These are phyloP conservation scores for Notiomystis cincta DNA, from an alignment of 2,113 vertebrate genomes.

Conservation along the genomic window DNA sequence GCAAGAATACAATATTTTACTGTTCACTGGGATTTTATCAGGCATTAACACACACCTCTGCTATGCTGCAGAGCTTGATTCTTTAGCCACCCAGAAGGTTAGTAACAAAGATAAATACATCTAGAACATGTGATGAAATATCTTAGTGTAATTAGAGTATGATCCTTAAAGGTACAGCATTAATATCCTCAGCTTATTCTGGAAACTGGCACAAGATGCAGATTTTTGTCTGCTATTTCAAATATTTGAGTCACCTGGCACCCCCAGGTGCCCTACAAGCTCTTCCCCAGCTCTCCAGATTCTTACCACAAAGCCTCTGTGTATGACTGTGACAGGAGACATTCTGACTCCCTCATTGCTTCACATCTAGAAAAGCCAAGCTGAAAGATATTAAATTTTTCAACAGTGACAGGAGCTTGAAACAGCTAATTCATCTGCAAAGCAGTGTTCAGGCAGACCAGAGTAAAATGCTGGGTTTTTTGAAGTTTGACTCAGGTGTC, in stretches of 20 bases:
- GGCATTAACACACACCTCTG: background rate
- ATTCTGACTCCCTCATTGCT: background rate
- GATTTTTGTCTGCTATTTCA: background rate
- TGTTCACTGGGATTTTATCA: background rate
- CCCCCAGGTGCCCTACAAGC: background rate
- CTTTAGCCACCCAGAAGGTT: background rate
- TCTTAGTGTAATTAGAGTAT: background rate
- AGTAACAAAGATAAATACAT: background rate
- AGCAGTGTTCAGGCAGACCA: background rate
- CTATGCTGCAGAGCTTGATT: background rate
- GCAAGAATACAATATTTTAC: background rate
- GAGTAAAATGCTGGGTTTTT: background rate
- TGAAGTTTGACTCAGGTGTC: slow-evolving; percentile 15
- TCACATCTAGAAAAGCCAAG: background rate
- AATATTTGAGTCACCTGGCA: background rate
- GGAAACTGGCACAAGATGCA: background rate
- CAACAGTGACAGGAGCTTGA: background rate
- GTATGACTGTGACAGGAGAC: background rate
- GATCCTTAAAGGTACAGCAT: background rate
- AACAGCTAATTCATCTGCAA: background rate
- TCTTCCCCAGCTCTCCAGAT: background rate
- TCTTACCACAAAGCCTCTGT: fast-evolving
- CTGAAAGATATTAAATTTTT: background rate
- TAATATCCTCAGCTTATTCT: background rate
- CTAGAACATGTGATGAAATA: background rate